These are phyloP conservation scores for Agriopis leucophaearia DNA, from an alignment of 2,888 invertebrate species.

Conservation along the genomic window DNA sequence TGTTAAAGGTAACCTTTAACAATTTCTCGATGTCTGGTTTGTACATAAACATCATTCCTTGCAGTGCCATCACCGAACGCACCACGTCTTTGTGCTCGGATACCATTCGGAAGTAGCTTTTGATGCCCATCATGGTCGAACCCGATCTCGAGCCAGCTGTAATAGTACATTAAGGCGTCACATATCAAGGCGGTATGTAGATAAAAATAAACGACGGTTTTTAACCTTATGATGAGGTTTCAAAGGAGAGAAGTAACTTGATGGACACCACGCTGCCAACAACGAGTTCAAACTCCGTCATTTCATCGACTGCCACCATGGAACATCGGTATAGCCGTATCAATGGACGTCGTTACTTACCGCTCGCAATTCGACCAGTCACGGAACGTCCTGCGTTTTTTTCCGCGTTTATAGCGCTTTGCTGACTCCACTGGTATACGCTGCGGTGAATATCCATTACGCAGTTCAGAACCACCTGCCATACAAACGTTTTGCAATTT, in stretches of 20 bases:
- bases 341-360: neutral
- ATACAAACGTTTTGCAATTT: neutral
- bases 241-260: no score
- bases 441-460: slow-evolving; percentile 91
- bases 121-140: slow-evolving; percentile 62
- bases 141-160: slow-evolving; percentile 65
- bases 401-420: slow-evolving; percentile 77
- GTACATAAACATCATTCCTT: slow-evolving; percentile 90
- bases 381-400: slow-evolving; percentile 34
- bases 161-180: slow-evolving; percentile 26
- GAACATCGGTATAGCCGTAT: neutral
- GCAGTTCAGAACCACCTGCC: slow-evolving; percentile 84
- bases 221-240: neutral
- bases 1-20: slow-evolving; percentile 66
- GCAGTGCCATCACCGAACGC: slow-evolving; percentile 90
- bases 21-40: slow-evolving; percentile 89
- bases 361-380: neutral
- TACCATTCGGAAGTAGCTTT: slow-evolving; percentile 90
- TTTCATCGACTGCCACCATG: no score
- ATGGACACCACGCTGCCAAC: neutral
- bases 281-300: neutral
- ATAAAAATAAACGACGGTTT: neutral
- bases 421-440: slow-evolving; percentile 93
- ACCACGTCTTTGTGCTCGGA: slow-evolving; percentile 94
- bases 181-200: neutral